phyloP scores from a whole-genome alignment of 2,888 invertebrate species.

The Ypsolopha scabrella region DNA sequence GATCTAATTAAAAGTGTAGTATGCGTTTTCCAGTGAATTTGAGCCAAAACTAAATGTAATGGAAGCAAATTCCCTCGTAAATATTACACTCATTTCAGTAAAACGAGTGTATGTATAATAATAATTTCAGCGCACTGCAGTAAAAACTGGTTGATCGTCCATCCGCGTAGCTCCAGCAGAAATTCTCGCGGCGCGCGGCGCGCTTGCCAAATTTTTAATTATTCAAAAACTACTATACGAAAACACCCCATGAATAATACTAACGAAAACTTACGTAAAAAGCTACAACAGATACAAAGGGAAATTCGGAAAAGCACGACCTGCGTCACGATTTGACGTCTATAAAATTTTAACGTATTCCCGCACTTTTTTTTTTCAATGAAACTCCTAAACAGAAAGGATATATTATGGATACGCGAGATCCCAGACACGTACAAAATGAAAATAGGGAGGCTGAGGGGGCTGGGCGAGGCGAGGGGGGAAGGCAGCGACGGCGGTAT shows the following conservation, averaged over 20 bases:
- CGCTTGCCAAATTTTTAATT: constrained; percentile 27
- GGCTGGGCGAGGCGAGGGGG: constrained; percentile 29
- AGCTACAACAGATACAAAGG: background rate
- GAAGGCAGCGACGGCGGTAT: constrained; percentile 61
- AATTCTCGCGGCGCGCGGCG: constrained; percentile 18
- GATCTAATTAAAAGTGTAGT: no score
- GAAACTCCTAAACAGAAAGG: constrained; percentile 57
- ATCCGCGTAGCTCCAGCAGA: constrained; percentile 22
- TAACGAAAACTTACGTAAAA: background rate
- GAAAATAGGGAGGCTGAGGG: constrained; percentile 46
- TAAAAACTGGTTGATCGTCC: constrained; percentile 26
- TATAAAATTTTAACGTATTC: constrained; percentile 54
- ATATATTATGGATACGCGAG: constrained; percentile 63
- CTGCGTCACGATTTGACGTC: constrained; percentile 13
- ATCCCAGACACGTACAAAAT: constrained; percentile 68
- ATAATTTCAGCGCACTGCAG: constrained; percentile 30
- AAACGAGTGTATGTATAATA: background rate
- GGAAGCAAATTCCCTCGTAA: no score
- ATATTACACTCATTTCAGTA: no score
- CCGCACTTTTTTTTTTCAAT: constrained; percentile 53
- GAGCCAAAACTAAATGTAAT: no score
- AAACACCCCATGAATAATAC: background rate
- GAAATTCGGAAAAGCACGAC: background rate
- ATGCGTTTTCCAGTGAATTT: no score
- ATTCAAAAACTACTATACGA: constrained; percentile 15